A percentile compares a stretch with the other conserved stretches of the same genome.
Conservation (phyloP, 2,113 vertebrate genomes). For the Myrmecobius fasciatus region DNA sequence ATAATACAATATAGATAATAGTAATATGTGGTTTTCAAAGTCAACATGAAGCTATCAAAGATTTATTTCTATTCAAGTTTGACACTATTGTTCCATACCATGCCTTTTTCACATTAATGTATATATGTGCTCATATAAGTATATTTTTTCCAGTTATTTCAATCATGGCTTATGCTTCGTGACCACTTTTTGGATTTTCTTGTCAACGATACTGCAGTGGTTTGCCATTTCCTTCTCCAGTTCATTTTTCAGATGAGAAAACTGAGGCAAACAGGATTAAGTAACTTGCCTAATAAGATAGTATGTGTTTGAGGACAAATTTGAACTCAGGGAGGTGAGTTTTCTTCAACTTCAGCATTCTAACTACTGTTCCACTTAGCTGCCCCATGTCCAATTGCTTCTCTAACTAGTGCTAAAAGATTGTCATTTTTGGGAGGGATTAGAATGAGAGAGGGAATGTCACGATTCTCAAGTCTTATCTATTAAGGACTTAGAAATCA, state of each 20-base stretch:
- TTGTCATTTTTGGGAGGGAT: neutral
- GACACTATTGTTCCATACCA: neutral
- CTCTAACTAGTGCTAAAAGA: neutral
- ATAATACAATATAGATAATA: neutral
- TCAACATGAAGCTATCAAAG: neutral
- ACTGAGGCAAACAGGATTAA: neutral
- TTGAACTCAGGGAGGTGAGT: neutral
- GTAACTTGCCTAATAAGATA: neutral
- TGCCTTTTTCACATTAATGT: neutral
- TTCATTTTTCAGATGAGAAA: neutral
- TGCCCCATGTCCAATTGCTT: neutral
- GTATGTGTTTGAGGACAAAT: neutral
- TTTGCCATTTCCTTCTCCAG: neutral
- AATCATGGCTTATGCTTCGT: neutral
- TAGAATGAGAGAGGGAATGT: neutral
- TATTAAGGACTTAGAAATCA: slow-evolving; percentile 52
- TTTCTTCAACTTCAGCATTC: neutral
- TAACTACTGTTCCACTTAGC: neutral
- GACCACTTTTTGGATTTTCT: neutral
- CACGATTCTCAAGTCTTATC: neutral
- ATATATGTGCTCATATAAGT: neutral
- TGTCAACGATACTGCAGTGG: neutral
- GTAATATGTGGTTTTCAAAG: neutral
- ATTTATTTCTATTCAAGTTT: neutral
- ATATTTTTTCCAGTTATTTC: neutral